Evolutionary conservation across 2,113 vertebrate species (phyloP).

Genomic region (Otus sunia): DNA sequence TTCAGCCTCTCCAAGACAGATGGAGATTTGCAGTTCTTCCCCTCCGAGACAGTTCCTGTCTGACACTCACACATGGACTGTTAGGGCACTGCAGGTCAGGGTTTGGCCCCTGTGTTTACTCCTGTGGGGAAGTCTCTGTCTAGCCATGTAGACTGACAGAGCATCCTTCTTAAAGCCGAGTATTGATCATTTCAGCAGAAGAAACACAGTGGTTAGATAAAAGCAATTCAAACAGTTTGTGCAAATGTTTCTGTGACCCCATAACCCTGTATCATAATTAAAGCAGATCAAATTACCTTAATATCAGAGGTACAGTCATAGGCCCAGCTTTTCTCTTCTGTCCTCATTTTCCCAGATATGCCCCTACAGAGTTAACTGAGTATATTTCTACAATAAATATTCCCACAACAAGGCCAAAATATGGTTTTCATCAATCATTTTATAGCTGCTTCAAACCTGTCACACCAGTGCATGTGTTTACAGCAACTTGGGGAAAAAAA

Average conservation of each 20-base stretch:
- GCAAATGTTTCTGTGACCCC: background rate
- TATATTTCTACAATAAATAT: background rate
- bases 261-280: background rate
- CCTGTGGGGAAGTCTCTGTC: background rate
- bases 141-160: background rate
- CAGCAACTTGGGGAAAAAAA: background rate
- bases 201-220: background rate
- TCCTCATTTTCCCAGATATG: background rate
- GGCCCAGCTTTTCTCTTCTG: background rate
- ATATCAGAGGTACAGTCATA: background rate
- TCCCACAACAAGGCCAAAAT: slow-evolving; percentile 18
- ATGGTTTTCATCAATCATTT: slow-evolving; percentile 49
- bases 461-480: background rate
- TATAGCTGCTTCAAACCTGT: slow-evolving; percentile 1
- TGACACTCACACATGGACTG: background rate
- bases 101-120: background rate
- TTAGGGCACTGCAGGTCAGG: background rate
- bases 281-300: background rate
- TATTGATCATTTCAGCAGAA: background rate
- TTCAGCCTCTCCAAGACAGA: background rate
- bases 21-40: background rate
- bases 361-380: background rate
- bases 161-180: background rate
- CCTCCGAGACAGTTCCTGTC: background rate
- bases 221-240: background rate